Percentiles rank a stretch among this genome's conserved stretches.
phyloP scores from a whole-genome alignment of 1,140 invertebrate species.

The Anagrus nilaparvatae region DNA sequence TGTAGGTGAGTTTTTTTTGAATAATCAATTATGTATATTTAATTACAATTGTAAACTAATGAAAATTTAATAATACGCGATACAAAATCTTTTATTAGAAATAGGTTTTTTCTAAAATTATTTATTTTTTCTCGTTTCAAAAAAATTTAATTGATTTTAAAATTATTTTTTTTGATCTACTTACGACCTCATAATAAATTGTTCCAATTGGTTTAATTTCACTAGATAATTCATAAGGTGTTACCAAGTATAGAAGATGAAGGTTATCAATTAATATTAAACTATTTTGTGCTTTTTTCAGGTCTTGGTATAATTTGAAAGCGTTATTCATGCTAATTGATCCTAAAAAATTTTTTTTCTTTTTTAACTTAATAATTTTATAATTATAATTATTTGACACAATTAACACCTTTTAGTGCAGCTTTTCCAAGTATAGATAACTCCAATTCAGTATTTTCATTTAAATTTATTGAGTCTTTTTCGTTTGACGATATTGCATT shows the following conservation, averaged over 20 bases:
- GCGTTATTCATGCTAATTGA: constrained; percentile 58
- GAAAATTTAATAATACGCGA: neutral
- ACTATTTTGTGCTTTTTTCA: constrained; percentile 55
- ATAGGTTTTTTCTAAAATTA: neutral
- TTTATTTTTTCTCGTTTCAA: neutral
- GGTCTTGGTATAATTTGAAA: constrained; percentile 57
- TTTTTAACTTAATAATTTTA: no score
- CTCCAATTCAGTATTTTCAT: constrained; percentile 42
- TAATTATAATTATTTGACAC: no score
- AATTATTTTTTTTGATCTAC: constrained; percentile 18
- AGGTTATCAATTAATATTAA: constrained; percentile 61
- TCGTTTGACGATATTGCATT: no score
- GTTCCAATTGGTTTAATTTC: constrained; percentile 47
- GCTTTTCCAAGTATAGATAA: constrained; percentile 66
- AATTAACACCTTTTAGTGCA: constrained; percentile 78
- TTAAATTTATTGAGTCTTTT: constrained; percentile 31
- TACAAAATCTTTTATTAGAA: neutral
- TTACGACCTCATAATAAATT: constrained; percentile 53
- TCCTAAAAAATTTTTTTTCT: constrained; percentile 49
- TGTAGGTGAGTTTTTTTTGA: no score
- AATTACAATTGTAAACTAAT: neutral
- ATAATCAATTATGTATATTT: no score
- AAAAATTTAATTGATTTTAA: constrained; percentile 3
- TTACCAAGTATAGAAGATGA: constrained; percentile 71
- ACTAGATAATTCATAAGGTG: constrained; percentile 57